Base-by-base conservation (phyloP, 2,113 vertebrate species). In the Scartelaos histophorus region DNA sequence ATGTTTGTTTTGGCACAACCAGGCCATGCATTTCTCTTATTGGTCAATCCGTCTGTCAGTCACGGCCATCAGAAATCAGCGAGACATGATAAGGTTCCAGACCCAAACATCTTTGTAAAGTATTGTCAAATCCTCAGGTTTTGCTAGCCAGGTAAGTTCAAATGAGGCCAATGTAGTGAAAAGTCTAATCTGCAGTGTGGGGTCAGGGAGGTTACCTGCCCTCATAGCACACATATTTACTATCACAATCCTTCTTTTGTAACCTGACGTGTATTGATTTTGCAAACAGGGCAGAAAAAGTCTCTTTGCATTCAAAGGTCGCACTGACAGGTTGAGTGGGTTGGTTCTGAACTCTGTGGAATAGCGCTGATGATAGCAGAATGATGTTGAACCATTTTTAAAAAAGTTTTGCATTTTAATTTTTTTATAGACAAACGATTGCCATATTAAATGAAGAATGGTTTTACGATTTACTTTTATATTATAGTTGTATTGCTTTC, bases 261-360 rank as follows among this genome's bases (percentile, higher is more conserved):
- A 78, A 81, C 69, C 78, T 66, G 16, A 47, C 74, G 16, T 45
- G 57, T 78, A 87, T 90, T n/a, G 86, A 90, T 90, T 84, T 78
- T 84, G 79, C 82, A 85, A 82, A 87, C 58, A 1, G 62, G 70
- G 85, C 75, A 85, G 81, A 87, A 90, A 92, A 89, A 80, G 65
- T 82, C 57, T 60, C 71, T 72, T 82, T 86, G 75, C 78, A 79
- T 77, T 71, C 91, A 92, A 91, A 90, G 90, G 84, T 91, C 87
- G 75, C 0, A 49, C 43, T 64, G 61, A 73, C 71, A 69, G 81
- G 82, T 71, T 81, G 85, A 85, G 53, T 74, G 80, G 82, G 85
- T 80, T 80, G 74, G 76, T 70, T 38, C 49, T 85, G 77, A 89
- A 82, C 79, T 75, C 60, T 2, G 16, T 61, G 49, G 21, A 10